phyloP scores from a whole-genome alignment of 2,797 vertebrate genomes.

The Balearica regulorum region DNA sequence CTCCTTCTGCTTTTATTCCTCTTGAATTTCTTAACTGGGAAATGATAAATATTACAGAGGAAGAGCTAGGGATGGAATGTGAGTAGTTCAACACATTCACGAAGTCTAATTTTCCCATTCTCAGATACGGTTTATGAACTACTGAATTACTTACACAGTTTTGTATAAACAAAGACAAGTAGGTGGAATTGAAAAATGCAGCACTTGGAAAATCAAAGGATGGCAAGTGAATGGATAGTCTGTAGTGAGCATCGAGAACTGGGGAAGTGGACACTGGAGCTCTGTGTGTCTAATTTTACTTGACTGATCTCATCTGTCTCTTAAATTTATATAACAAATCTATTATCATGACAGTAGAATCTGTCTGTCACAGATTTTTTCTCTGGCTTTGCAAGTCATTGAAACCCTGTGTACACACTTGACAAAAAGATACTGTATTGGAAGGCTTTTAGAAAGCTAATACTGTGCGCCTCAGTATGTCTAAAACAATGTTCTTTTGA shows the following conservation, averaged over 20 bases:
- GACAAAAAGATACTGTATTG: slow-evolving; percentile 36
- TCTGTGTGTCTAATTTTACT: slow-evolving; percentile 20
- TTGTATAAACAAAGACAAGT: not conserved
- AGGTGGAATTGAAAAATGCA: slow-evolving; percentile 17
- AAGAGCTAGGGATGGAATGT: not conserved
- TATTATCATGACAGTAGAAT: slow-evolving; percentile 24
- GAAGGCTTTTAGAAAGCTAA: slow-evolving; percentile 49
- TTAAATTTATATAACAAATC: slow-evolving; percentile 45
- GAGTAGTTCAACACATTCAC: not conserved
- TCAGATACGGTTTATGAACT: not conserved
- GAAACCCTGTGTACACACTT: not conserved
- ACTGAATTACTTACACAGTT: not conserved
- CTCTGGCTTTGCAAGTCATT: slow-evolving; percentile 22
- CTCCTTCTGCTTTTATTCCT: not conserved
- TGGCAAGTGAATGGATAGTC: not conserved
- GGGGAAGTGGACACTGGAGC: not conserved
- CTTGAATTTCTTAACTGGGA: not conserved
- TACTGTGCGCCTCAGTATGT: not conserved
- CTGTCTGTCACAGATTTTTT: not conserved
- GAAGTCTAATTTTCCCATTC: not conserved
- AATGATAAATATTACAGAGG: not conserved
- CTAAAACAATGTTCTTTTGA: slow-evolving; percentile 57
- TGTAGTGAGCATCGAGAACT: not conserved
- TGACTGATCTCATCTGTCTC: slow-evolving; percentile 51
- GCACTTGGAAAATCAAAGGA: slow-evolving; percentile 27